Percentiles rank a stretch among this genome's conserved stretches.
phyloP scores from a whole-genome alignment of 2,888 invertebrate species.

The Calameuta filiformis region DNA sequence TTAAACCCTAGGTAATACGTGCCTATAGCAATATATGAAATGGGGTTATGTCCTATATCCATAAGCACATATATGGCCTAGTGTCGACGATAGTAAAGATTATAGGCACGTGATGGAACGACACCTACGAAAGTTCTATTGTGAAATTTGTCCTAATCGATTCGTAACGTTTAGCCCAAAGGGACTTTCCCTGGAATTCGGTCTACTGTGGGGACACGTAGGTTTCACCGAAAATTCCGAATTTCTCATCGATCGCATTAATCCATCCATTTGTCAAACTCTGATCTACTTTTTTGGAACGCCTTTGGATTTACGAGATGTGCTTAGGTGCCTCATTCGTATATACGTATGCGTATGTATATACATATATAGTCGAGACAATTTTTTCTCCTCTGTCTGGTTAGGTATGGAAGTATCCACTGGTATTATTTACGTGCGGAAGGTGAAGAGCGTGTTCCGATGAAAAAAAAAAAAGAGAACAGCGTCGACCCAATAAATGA shows the following conservation, averaged over 20 bases:
- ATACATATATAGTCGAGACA: too few species aligned
- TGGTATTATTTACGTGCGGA: background rate
- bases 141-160: background rate
- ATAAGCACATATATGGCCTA: background rate
- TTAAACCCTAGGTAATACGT: background rate
- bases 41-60: background rate
- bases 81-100: background rate
- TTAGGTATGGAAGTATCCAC: background rate
- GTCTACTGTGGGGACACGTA: background rate
- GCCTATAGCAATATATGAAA: background rate
- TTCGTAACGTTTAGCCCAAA: background rate
- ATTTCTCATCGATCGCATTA: background rate
- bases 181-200: background rate
- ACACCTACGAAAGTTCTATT: background rate
- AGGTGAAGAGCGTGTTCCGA: background rate
- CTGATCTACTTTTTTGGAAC: background rate
- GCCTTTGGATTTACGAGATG: too few species aligned
- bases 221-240: background rate
- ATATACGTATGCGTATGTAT: too few species aligned
- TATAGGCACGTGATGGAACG: background rate
- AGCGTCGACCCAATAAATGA: slow-evolving; percentile 19
- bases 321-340: too few species aligned
- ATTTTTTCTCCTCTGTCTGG: background rate
- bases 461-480: background rate
- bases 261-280: too few species aligned